These are phyloP conservation scores for Callipepla squamata DNA, from an alignment of 2,113 vertebrate genomes.

Conservation along the genomic window DNA sequence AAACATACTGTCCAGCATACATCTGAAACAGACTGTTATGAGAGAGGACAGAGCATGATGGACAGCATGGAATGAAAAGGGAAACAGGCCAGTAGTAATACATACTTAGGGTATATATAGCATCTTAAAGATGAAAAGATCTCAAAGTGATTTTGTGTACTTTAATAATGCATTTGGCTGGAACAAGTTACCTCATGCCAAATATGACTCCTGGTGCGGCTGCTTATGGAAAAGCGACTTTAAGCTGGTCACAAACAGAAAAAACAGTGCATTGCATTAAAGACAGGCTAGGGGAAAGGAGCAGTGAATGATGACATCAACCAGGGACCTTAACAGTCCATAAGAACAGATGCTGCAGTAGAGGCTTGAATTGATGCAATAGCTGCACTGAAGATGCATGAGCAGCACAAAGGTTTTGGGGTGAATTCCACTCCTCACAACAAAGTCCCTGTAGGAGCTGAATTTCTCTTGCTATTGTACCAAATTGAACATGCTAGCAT, in stretches of 20 bases:
- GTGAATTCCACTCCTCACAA: not conserved
- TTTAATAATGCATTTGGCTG: not conserved
- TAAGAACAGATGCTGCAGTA: not conserved
- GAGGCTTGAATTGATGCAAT: not conserved
- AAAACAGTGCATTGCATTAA: not conserved
- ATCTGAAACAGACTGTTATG: not conserved
- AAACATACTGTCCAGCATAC: not conserved
- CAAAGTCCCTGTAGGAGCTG: not conserved
- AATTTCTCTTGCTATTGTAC: not conserved
- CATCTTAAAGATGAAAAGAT: not conserved
- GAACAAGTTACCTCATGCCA: not conserved
- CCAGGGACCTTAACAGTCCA: not conserved
- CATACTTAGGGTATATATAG: not conserved
- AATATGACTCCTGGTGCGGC: not conserved
- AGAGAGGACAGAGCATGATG: not conserved
- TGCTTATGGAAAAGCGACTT: not conserved
- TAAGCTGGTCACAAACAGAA: not conserved
- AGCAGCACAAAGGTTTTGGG: not conserved
- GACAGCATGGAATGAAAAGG: not conserved
- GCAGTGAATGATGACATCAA: not conserved
- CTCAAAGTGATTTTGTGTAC: not conserved
- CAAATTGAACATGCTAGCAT: not conserved
- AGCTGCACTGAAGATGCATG: not conserved
- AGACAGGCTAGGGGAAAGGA: not conserved
- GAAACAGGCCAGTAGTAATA: not conserved